These are phyloP conservation scores for Cyrtorhinus lividipennis DNA, from an alignment of 1,140 invertebrate species.

Conservation along the genomic window DNA sequence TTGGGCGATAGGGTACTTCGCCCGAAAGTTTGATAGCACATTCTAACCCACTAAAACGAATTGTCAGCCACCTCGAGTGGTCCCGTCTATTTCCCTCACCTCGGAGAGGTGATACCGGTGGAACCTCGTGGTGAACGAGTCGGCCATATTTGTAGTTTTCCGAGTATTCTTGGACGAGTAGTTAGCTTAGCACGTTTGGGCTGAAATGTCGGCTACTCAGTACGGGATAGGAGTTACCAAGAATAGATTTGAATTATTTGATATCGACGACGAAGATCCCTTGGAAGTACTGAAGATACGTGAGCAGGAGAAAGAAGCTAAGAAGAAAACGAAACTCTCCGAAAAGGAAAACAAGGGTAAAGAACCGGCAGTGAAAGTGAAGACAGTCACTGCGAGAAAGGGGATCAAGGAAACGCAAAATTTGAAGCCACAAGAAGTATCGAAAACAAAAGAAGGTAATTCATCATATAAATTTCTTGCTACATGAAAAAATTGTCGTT, in stretches of 20 bases:
- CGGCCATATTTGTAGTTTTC: not conserved
- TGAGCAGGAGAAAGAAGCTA: conserved; percentile 61
- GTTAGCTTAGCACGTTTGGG: not conserved
- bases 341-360: conserved; percentile 66
- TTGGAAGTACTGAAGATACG: conserved; percentile 68
- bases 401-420: conserved; percentile 52
- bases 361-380: conserved; percentile 34
- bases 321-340: conserved; percentile 66
- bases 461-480: no score
- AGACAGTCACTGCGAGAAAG: conserved; percentile 36
- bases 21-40: no score
- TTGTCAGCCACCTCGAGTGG: no score
- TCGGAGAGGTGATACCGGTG: no score
- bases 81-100: no score
- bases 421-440: conserved; percentile 37
- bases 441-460: conserved; percentile 38
- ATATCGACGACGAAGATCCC: conserved; percentile 70
- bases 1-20: no score
- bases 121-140: not conserved
- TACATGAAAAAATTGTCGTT: conserved; percentile 18
- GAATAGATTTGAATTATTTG: conserved; percentile 84
- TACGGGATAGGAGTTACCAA: conserved; percentile 75
- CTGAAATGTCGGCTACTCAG: conserved; percentile 28
- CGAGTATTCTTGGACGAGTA: not conserved
- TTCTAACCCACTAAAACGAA: no score